Evolutionary conservation across 2,113 vertebrate genomes (phyloP), one percentile per base, ranked within the genome.

Genomic region (Ciconia maguari): DNA sequence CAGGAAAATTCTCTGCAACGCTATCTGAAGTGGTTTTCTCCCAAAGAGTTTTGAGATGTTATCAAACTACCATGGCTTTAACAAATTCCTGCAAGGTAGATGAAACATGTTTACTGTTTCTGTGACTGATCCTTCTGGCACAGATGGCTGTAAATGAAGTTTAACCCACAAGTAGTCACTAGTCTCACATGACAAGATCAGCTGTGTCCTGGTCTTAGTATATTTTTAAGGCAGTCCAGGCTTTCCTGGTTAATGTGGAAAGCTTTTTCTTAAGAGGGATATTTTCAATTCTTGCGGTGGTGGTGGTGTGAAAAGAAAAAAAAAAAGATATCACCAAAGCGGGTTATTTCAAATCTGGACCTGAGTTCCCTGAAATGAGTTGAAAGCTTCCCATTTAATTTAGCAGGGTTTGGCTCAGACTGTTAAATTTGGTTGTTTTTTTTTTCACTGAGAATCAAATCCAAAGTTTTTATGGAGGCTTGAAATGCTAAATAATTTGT

Each of bases 401-500:
- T 70, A 57, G 7, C 1, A 0, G 6, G 3, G 11, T 69, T 82
- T 94, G 42, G 15, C 7, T 90, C 29, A 76, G 16, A 42, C 5
- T 52, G 34, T 52, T 60, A 60, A 55, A 70, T 38, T 62, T 34
- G 3, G 8, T 19, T 49, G 11, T 1, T 26, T 15, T 30, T 71
- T 34, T 55, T 46, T 16, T 2, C 6, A 7, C 5, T 62, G 10
- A 61, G 41, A 94, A 88, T 75, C 18, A 61, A 85, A 36, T 77
- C 34, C 36, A 81, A 74, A 86, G 13, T 49, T 91, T 94, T 84
- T 91, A 83, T 88, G 78, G 68, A 81, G 44, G 32, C 24, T 88
- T 75, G 54, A 77, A 93, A 92, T 76, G 22, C 13, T 83, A 92
- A 91, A 87, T 79, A 94, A 87, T 91, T 96, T 96, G 49, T 94